These are phyloP conservation scores for Nothura maculosa DNA, from an alignment of 2,797 vertebrate species.

Conservation along the genomic window DNA sequence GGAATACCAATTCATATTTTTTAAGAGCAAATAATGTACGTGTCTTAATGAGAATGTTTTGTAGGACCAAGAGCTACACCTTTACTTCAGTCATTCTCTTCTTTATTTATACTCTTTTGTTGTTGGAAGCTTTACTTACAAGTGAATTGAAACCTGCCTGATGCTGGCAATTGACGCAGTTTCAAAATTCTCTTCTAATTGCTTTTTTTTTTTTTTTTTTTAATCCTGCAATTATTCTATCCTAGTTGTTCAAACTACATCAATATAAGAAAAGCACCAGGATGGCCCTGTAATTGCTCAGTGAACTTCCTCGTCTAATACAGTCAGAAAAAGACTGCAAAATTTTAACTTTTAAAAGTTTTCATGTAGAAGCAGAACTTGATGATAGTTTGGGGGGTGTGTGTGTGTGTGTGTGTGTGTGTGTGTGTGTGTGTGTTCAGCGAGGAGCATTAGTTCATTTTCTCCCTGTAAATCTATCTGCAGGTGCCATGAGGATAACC, in stretches of 20 bases:
- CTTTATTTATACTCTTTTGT: background rate
- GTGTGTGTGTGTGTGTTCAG: too few relatives aligned
- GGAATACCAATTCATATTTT: background rate
- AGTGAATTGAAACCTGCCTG: background rate
- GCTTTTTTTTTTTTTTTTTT: too few relatives aligned
- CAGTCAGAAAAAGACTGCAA: background rate
- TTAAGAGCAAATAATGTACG: background rate
- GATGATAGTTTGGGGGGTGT: background rate
- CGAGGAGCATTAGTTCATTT: too few relatives aligned
- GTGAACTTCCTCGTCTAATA: background rate
- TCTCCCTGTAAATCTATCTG: slow-evolving; percentile 4
- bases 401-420: too few relatives aligned
- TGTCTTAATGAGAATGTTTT: background rate
- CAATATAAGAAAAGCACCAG: background rate
- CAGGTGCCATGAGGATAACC: slow-evolving; percentile 42
- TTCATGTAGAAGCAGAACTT: background rate
- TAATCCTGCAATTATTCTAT: background rate
- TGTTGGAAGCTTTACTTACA: background rate
- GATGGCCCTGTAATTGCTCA: background rate
- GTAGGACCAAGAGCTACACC: background rate
- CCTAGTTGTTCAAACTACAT: background rate
- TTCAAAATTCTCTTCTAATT: background rate
- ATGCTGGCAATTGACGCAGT: background rate
- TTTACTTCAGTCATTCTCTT: background rate
- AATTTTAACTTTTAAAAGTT: background rate